Base-by-base conservation (phyloP, 2,888 invertebrate genomes). In the Oxyteleia sp. region DNA sequence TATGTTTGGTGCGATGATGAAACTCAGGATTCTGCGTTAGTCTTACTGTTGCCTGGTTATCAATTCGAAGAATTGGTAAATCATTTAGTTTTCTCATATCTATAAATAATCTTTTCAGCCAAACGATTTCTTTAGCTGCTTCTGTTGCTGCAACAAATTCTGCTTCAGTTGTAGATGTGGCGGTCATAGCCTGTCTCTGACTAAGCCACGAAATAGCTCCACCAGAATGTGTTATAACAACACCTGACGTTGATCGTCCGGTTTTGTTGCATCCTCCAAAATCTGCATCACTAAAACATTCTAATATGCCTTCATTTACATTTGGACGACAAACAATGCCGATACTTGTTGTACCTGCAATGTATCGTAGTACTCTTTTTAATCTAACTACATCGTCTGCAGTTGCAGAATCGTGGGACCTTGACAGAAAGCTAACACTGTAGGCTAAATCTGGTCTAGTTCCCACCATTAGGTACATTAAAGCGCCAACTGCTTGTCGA, bases 251-350 rank as follows among this genome's bases (percentile, higher is more conserved):
- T 57, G 88, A 90, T 13, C 91, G 84, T 7, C 90, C 87, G 15
- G 89, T 89, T 32, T 71, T 85, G 26, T 55, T 26, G 38, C 89
- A 89, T 4, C 90, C 89, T 45, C 88, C 91, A 80, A 89, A 92
- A 84, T 93, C 91, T 35, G 91, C 90, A 87, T 93, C 90, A 26
- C 90, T 91, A 16, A 59, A 85, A 38, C 66, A 57, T 10, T 63
- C 51, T 7, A 80, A 18, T 43, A 49, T 2, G 13, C 55, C 75
- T 20, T 26, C 26, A 4, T 18, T 5, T 2, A 15, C 10, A 7
- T 64, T 35, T 2, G 47, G 64, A 35, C 47, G 57, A 55, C 88
- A 91, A 4, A 76, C 29, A 45, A 90, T 87, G 1, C 87, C 88
- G 4, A 64, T 23, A 64, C 89, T 79, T 2, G 84, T 16, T 4